Evolutionary conservation across 1,140 invertebrate genomes (phyloP).

Genomic region (Diorhabda carinulata): DNA sequence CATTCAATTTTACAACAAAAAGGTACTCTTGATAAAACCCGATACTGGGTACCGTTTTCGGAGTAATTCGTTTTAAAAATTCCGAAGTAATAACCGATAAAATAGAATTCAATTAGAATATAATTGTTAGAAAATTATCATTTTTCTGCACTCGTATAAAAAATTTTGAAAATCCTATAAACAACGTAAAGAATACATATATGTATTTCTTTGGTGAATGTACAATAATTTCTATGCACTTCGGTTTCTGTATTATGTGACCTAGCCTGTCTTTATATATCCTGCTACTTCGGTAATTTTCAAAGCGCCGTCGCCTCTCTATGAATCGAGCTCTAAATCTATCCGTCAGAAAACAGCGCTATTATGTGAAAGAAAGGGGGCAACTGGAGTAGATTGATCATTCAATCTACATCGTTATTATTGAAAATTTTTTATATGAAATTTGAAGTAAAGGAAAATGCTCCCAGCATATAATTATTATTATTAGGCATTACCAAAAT

Average conservation of each 20-base stretch:
- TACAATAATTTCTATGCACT: constrained; percentile 24
- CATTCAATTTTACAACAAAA: no score
- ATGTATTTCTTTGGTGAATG: constrained; percentile 17
- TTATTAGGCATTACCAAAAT: no score
- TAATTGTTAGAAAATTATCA: no score
- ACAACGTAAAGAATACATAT: background rate
- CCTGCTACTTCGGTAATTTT: constrained; percentile 39
- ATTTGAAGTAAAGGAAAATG: no score
- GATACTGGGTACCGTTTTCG: no score
- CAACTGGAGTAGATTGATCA: constrained; percentile 1
- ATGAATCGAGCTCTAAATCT: constrained; percentile 37
- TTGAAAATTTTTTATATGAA: background rate
- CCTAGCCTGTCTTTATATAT: constrained; percentile 25
- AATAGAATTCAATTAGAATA: no score
- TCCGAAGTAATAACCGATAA: no score
- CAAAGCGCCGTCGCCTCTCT: constrained; percentile 28
- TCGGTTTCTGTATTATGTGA: constrained; percentile 24
- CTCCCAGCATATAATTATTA: no score
- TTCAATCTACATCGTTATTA: background rate
- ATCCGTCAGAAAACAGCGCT: constrained; percentile 40
- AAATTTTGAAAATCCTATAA: constrained; percentile 20
- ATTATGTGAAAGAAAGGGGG: constrained; percentile 39
- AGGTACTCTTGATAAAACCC: no score
- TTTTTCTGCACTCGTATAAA: no score
- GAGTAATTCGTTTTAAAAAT: no score